These are phyloP conservation scores for Drosophila tanythrix DNA, from an alignment of 2,888 invertebrate genomes.

Conservation along the genomic window DNA sequence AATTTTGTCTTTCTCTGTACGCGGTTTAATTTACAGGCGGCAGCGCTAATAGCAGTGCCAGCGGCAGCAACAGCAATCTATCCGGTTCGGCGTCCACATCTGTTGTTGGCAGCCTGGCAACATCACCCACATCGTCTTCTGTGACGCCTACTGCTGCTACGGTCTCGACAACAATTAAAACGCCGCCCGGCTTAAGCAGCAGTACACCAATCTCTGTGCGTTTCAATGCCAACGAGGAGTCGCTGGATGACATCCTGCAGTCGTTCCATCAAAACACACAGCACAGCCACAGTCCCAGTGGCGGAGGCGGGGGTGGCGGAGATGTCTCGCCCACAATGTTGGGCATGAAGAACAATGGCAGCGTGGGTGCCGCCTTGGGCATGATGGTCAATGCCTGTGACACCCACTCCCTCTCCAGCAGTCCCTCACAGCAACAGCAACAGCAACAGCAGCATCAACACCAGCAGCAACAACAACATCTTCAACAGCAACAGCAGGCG, in stretches of 20 bases:
- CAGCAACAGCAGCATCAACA: constrained; percentile 62
- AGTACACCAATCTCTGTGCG: constrained; percentile 84
- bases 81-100: constrained; percentile 66
- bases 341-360: constrained; percentile 69
- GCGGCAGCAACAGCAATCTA: constrained; percentile 75
- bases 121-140: constrained; percentile 69
- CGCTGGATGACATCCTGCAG: constrained; percentile 84
- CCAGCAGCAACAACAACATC: constrained; percentile 27
- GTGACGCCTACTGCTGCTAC: constrained; percentile 29
- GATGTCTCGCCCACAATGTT: constrained; percentile 66
- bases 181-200: constrained; percentile 71
- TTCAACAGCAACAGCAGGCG: constrained; percentile 34
- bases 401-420: constrained; percentile 83
- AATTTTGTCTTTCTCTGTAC: not conserved
- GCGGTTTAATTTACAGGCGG: constrained; percentile 35
- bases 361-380: constrained; percentile 55
- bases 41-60: constrained; percentile 68
- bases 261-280: constrained; percentile 78
- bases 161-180: constrained; percentile 54
- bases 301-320: constrained; percentile 61
- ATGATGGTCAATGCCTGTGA: constrained; percentile 74
- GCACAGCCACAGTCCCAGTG: constrained; percentile 61
- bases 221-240: constrained; percentile 84
- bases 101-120: constrained; percentile 55
- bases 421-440: constrained; percentile 70